phyloP scores from a whole-genome alignment of 2,888 invertebrate genomes.

The Lycia hirtaria region DNA sequence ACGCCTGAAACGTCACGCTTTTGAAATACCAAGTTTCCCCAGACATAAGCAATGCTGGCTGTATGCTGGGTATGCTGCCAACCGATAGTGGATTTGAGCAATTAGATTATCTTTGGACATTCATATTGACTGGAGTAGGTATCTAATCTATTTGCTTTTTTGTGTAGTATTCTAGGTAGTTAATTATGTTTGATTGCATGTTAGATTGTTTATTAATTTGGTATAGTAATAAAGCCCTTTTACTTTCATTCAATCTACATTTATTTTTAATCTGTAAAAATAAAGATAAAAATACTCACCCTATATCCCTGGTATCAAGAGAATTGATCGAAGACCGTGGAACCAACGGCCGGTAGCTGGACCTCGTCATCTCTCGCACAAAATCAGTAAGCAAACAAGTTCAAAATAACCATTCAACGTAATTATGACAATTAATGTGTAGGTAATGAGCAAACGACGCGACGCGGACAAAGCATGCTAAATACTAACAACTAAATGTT shows the following conservation, averaged over 20 bases:
- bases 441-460: conserved; percentile 58
- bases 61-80: too few species aligned
- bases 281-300: conserved; percentile 58
- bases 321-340: conserved; percentile 75
- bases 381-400: conserved; percentile 17
- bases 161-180: too few species aligned
- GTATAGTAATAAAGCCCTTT: too few species aligned
- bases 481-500: conserved; percentile 56
- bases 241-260: neutral
- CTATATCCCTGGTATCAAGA: conserved; percentile 68
- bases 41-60: too few species aligned
- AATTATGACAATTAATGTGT: conserved; percentile 37
- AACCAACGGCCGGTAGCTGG: conserved; percentile 76
- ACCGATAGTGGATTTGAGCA: too few species aligned
- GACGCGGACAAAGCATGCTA: conserved; percentile 51
- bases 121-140: too few species aligned
- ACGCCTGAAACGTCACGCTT: too few species aligned
- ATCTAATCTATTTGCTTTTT: too few species aligned
- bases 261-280: neutral
- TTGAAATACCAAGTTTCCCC: too few species aligned
- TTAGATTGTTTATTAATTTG: too few species aligned
- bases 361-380: conserved; percentile 69
- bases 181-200: too few species aligned
- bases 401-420: neutral
- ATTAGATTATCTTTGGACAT: too few species aligned